A percentile compares a stretch with the other conserved stretches of the same genome.
These are phyloP conservation scores for Conops quadrifasciatus DNA, from an alignment of 2,888 invertebrate genomes.

Conservation along the genomic window DNA sequence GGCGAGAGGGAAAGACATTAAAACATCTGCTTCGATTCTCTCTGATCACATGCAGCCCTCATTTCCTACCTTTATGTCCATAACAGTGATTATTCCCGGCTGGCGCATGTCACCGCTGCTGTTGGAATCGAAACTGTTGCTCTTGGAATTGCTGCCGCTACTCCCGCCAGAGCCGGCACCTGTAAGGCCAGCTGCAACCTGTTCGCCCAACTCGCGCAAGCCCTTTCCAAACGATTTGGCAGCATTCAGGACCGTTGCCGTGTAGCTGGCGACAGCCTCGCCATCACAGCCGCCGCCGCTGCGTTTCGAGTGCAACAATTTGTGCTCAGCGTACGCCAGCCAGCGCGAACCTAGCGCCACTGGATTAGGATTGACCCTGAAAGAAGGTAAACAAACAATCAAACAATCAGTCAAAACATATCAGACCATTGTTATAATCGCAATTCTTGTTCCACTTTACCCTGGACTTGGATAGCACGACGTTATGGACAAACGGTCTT, in stretches of 20 bases:
- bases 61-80: constrained; percentile 77
- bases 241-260: constrained; percentile 92
- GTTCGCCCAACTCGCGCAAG: constrained; percentile 87
- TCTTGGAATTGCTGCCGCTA: constrained; percentile 63
- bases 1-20: no score
- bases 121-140: constrained; percentile 65
- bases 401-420: neutral
- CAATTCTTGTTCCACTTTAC: constrained; percentile 52
- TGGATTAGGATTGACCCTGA: constrained; percentile 74
- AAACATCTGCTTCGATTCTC: no score
- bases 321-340: constrained; percentile 88
- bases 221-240: constrained; percentile 94
- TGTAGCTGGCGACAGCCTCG: constrained; percentile 87
- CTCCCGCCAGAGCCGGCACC: constrained; percentile 67
- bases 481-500: constrained; percentile 86
- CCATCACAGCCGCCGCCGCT: constrained; percentile 87
- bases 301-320: constrained; percentile 78
- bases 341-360: constrained; percentile 86
- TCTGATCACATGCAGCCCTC: no score
- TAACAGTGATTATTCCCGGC: constrained; percentile 87
- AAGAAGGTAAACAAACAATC: constrained; percentile 25
- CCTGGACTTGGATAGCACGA: constrained; percentile 91
- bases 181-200: constrained; percentile 88
- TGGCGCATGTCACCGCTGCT: constrained; percentile 73
- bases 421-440: neutral